Evolutionary conservation across 2,113 vertebrate species (phyloP), one percentile per base, ranked within the genome.

Genomic region (Raja brachyura): DNA sequence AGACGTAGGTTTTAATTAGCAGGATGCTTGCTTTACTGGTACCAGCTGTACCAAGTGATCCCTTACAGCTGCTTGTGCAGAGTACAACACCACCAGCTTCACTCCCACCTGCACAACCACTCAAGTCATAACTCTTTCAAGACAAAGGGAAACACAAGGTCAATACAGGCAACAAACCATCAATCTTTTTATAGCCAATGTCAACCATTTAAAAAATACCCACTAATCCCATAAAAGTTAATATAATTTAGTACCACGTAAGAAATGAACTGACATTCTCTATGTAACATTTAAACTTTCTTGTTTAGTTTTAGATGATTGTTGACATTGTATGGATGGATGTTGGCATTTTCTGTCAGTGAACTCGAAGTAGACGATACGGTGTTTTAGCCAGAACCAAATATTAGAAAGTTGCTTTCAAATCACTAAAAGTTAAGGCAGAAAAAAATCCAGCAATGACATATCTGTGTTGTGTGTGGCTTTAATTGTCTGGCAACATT

Each of bases 1-100:
- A 85, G 81, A 85, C 25, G 54, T 48, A 56, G 54, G 81, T 54
- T 85, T 85, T 85, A 85, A 85, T 56, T 56, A 85, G 81, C 81
- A 85, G 81, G 54, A 85, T 59, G 54, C 81, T 85, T 59, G 18
- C 81, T 85, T 22, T 59, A 85, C 54, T 56, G 54, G 81, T 59
- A 85, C 54, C 81, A 85, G 81, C 81, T 59, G 54, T 22, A 85
- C 7, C 81, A 85, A 56, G 81, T 28, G 56, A 85, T 85, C 39
- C 18, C 18, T 83, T 56, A 83, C 48, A 85, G 81, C 81, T 25
- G 54, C 18, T 85, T 20, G 48, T 25, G 81, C 6, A 59, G 81
- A 59, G 70, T 73, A 20, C 1, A 73, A 16, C 18, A 18, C 70
- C 70, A 73, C 70, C 70, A 73, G 16, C 18, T 20, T 73, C 70